Evolutionary conservation across 2,888 invertebrate genomes (phyloP), one percentile per base, ranked within the genome.

Genomic region (Hymenopus coronatus): DNA sequence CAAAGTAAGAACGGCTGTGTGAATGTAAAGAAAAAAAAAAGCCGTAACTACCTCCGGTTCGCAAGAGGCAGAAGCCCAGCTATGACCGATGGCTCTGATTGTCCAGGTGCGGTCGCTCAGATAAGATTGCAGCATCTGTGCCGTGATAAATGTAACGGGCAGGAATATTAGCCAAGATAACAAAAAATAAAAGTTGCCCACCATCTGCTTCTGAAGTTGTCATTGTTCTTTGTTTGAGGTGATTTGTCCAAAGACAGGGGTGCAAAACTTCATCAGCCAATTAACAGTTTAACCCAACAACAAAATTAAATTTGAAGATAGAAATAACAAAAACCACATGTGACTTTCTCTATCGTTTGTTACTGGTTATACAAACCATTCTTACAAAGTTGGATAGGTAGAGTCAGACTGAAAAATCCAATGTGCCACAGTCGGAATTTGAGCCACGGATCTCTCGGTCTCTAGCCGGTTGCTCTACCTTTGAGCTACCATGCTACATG

Each of bases 121-220:
- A 87, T 87, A 87, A 87, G 87, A 87, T 87, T 82, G 87, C 82
- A 87, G 40, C 87, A 87, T 87, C 87, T 87, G 87, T 82, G 87
- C n/a, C 54, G 82, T 87, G 82, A 87, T 82, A 87, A 87, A 87
- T 87, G 82, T 87, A 87, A n/a, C 82, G 54, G 54, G 54, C 54
- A 70, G 8, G 20, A 70, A 70, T 70, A 70, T 70, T 70, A 70
- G 54, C 54, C 0, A 70, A 70, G 54, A 70, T 70, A 70, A 70
- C 15, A 70, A 70, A 70, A 54, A 40, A 40, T 40, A 40, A 40
- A 40, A 40, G 54, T 70, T 70, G 20, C 54, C 25, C 54, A 25
- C 54, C 54, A 70, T 70, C 54, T 70, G 54, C 54, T 70, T 70
- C 54, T 70, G 54, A 20, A 20, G 54, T 8, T 70, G 20, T 25